Evolutionary conservation across 2,113 vertebrate species (phyloP).

Genomic region (Tiliqua scincoides): DNA sequence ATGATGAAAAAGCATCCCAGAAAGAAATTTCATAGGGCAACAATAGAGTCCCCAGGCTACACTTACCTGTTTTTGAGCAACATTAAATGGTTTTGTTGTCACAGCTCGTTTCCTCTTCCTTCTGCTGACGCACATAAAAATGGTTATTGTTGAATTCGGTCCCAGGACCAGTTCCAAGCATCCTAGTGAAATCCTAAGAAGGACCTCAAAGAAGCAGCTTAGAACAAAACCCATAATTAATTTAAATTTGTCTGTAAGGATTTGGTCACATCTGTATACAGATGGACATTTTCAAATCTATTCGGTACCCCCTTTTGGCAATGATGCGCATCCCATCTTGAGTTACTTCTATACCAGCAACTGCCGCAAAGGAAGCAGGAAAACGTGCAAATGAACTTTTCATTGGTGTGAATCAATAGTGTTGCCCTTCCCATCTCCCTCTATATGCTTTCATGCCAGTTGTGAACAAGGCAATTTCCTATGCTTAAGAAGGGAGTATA

Average conservation of each 20-base stretch:
- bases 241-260: neutral
- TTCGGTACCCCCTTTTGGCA: neutral
- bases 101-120: constrained; percentile 33
- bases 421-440: neutral
- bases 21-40: neutral
- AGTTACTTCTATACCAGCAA: neutral
- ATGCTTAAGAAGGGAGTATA: neutral
- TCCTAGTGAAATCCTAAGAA: neutral
- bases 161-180: neutral
- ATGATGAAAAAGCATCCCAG: neutral
- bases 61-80: constrained; percentile 33
- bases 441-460: neutral
- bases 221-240: neutral
- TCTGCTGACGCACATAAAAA: constrained; percentile 44
- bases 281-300: neutral
- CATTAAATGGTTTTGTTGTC: neutral
- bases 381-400: neutral
- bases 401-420: neutral
- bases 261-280: neutral
- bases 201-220: neutral
- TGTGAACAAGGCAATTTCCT: neutral
- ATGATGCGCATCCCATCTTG: neutral
- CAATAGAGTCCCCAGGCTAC: neutral
- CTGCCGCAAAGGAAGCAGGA: neutral
- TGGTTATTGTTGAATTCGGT: neutral